These are phyloP conservation scores for Natator depressus DNA, from an alignment of 2,113 vertebrate species.

Conservation along the genomic window DNA sequence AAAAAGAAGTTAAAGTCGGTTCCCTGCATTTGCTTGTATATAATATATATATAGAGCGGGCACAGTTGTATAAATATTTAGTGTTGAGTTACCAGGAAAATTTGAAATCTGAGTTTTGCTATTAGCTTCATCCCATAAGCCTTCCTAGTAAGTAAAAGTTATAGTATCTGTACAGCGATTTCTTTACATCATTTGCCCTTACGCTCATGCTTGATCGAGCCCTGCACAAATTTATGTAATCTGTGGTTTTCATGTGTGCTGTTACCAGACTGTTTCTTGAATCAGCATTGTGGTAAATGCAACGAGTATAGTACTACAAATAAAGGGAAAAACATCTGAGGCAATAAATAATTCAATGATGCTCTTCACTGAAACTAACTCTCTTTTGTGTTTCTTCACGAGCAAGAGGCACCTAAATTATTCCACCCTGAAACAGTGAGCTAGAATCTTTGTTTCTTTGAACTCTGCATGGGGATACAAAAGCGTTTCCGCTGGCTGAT, in stretches of 20 bases:
- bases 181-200: background rate
- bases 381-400: background rate
- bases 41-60: fast-evolving
- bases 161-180: background rate
- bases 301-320: background rate
- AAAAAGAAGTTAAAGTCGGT: background rate
- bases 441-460: slow-evolving; percentile 19
- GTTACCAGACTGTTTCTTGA: background rate
- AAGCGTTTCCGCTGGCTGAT: background rate
- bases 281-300: background rate
- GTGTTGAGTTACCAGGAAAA: background rate
- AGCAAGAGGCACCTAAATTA: background rate
- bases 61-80: background rate
- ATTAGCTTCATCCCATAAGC: background rate
- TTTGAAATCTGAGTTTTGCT: background rate
- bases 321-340: background rate
- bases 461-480: background rate
- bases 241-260: background rate
- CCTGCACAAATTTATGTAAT: background rate
- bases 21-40: background rate
- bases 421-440: background rate
- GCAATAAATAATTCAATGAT: background rate
- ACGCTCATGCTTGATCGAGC: background rate
- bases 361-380: background rate
- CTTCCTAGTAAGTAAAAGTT: background rate